Base-by-base conservation (phyloP, 2,797 vertebrate species). In the Platalea minor region DNA sequence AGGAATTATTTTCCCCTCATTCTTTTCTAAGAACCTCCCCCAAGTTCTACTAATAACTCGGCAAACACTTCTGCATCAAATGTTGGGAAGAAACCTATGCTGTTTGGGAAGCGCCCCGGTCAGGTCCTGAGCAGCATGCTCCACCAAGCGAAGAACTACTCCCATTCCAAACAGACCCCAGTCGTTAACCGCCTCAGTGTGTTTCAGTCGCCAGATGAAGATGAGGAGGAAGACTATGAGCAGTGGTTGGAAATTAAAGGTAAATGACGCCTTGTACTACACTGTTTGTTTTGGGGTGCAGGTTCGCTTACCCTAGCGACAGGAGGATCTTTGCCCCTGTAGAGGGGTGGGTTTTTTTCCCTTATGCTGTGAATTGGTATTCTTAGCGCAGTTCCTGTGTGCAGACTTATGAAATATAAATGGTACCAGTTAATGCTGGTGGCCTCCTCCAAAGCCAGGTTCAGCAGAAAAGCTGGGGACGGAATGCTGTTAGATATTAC, bases 201-300 rank as follows among this genome's bases (percentile, higher is more conserved):
- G 64, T 99, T 99, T 97, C 99, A 99, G 95, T 99, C 98, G 3
- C 99, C 99, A 0, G 99, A 99, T 4, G 99, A 99, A 12, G 99
- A 99, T 0, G 99, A 98, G 2, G 98, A 99, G 43, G 97, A 97
- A 2, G 99, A 99, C 91, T 98, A 99, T 10, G 98, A 98, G 78
- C 98, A 98, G 95, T 99, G 98, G 98, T 97, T 99, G 97, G 99
- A 99, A 89, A 98, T 99, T 92, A 99, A 99, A 99, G 99, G 99
- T 99, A 98, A 98, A 83, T 94, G 68, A 11, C 1, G 3, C 14
- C 37, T 46, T 16, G 14, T 24, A 3, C 10, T 60, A 3, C 25
- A 0, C 8, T 11, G 21, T 63, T 79, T n/a, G 17, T 13, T 65
- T 60, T 11, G 78, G 39, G 59, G 41, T 20, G 50, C 9, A 12